Conservation (phyloP, 2,113 vertebrate genomes). For the Telmatochromis sp. region DNA sequence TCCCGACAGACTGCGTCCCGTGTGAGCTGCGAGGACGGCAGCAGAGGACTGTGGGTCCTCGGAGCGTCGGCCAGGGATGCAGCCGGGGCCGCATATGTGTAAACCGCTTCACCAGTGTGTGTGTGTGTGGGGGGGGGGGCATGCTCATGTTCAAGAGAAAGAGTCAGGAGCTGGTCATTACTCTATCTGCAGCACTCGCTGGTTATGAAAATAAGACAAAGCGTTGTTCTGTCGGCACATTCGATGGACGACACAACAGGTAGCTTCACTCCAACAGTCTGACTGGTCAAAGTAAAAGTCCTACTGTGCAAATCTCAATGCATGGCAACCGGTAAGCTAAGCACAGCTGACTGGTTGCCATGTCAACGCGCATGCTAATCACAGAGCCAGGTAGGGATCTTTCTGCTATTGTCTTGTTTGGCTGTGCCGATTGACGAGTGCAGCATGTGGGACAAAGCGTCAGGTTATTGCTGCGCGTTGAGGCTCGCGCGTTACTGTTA, state of each 20-base stretch:
- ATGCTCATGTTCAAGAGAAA: background rate
- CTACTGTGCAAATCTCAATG: constrained; percentile 29
- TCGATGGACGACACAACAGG: constrained; percentile 23
- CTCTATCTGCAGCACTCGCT: background rate
- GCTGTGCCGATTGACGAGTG: background rate
- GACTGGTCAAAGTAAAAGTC: constrained; percentile 27
- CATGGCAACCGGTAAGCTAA: constrained; percentile 24
- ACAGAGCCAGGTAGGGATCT: constrained; percentile 16
- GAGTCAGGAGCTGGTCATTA: background rate
- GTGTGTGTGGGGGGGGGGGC: background rate
- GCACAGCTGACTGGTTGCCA: constrained; percentile 34
- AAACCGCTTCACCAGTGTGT: background rate
- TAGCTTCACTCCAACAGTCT: constrained; percentile 19
- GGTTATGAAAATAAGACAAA: background rate
- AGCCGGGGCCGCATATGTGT: background rate
- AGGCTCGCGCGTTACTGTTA: background rate
- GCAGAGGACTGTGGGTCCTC: constrained; percentile 44
- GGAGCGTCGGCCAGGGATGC: background rate
- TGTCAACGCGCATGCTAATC: constrained; percentile 30
- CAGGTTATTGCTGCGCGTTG: background rate
- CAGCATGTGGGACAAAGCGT: background rate
- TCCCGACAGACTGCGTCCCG: too few relatives aligned
- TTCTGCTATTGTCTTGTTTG: background rate
- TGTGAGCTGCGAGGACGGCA: constrained; percentile 40
- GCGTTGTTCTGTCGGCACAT: background rate